Evolutionary conservation across 2,113 vertebrate species (phyloP).

Genomic region (Pseudorhombus dupliciocellatus): DNA sequence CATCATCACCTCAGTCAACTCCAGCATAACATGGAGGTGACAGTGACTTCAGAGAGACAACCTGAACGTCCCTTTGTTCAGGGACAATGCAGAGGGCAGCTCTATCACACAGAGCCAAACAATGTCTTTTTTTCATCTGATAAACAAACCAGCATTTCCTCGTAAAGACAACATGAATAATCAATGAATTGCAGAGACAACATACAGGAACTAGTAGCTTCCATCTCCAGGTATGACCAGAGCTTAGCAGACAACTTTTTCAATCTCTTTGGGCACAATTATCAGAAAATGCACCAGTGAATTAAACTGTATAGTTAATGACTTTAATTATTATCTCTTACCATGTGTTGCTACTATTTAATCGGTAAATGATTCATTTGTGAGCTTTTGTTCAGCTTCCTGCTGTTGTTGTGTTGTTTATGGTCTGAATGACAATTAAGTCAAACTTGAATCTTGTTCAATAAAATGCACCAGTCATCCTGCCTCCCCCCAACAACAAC

Average conservation of each 20-base stretch:
- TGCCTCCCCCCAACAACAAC: background rate
- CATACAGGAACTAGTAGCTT: slow-evolving; percentile 61
- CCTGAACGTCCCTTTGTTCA: background rate
- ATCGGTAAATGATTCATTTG: background rate
- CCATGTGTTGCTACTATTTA: background rate
- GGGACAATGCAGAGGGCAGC: background rate
- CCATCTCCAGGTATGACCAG: slow-evolving; percentile 2
- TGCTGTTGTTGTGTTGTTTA: background rate
- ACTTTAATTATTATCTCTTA: background rate
- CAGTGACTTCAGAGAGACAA: background rate
- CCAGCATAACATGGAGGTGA: slow-evolving; percentile 23
- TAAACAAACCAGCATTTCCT: slow-evolving; percentile 51
- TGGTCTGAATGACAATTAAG: background rate
- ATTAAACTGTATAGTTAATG: background rate
- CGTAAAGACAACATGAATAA: slow-evolving; percentile 75
- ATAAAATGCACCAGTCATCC: background rate
- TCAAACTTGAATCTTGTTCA: background rate
- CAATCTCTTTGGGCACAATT: background rate
- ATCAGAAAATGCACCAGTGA: background rate
- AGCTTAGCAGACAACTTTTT: slow-evolving; percentile 11
- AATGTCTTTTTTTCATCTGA: background rate
- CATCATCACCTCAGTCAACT: slow-evolving; percentile 51
- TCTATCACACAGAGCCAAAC: background rate
- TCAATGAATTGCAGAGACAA: slow-evolving; percentile 80
- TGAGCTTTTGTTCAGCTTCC: background rate